These are phyloP conservation scores for Xestia rhomboidea DNA, from an alignment of 2,888 invertebrate genomes.

Conservation along the genomic window DNA sequence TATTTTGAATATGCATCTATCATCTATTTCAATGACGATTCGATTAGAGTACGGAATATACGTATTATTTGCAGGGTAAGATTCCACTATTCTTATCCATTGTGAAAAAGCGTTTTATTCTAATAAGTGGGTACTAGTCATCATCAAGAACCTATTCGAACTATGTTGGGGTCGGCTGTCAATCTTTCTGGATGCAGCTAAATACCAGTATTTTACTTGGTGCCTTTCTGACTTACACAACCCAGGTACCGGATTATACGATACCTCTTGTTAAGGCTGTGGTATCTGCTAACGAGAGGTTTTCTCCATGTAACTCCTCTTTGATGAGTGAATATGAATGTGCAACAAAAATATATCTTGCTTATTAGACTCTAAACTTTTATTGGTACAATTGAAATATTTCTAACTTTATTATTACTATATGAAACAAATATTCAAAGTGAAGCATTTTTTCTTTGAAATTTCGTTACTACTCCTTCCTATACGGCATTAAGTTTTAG, in stretches of 20 bases:
- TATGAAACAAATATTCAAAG: too few species aligned
- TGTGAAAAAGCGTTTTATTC: neutral
- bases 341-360: too few species aligned
- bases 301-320: too few species aligned
- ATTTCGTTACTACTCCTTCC: too few species aligned
- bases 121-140: neutral
- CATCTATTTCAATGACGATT: slow-evolving; percentile 20
- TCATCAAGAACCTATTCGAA: neutral
- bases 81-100: neutral
- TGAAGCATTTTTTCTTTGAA: too few species aligned
- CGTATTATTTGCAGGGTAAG: slow-evolving; percentile 13
- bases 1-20: slow-evolving; percentile 33
- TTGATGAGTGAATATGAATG: too few species aligned
- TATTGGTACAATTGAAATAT: too few species aligned
- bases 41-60: slow-evolving; percentile 21
- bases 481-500: too few species aligned
- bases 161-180: neutral
- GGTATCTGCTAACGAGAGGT: too few species aligned
- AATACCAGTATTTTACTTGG: neutral
- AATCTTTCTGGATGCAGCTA: neutral
- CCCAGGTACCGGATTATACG: neutral
- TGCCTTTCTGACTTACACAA: neutral
- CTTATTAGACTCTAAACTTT: too few species aligned
- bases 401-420: too few species aligned
- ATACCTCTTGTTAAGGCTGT: neutral